Conservation (phyloP, 2,888 invertebrate species). For the Perizoma affinitatum region DNA sequence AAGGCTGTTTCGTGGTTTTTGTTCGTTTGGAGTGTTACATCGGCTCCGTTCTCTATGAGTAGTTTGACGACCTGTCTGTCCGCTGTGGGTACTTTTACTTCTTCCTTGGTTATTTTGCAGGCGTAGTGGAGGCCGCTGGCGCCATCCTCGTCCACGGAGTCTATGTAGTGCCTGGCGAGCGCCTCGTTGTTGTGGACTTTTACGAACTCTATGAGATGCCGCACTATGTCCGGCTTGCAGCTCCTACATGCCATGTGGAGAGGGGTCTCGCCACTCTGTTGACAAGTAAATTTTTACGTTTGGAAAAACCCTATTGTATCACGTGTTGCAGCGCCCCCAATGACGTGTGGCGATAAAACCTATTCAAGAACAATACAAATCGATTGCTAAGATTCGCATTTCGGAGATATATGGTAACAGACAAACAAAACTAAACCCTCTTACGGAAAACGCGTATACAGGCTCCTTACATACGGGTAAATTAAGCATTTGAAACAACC, state of each 20-base stretch:
- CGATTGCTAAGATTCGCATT: too few species aligned
- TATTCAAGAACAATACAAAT: too few species aligned
- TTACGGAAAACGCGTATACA: too few species aligned
- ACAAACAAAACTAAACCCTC: too few species aligned
- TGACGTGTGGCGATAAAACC: too few species aligned
- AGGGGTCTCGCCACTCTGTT: slow-evolving; percentile 96
- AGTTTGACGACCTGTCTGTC: slow-evolving; percentile 95
- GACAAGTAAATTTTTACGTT: neutral
- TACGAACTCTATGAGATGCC: slow-evolving; percentile 93
- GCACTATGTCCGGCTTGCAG: slow-evolving; percentile 93
- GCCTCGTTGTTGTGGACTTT: slow-evolving; percentile 90
- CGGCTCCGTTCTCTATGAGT: slow-evolving; percentile 95
- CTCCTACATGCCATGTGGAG: slow-evolving; percentile 96
- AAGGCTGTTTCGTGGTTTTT: slow-evolving; percentile 96
- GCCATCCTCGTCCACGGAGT: slow-evolving; percentile 94
- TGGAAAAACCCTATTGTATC: too few species aligned
- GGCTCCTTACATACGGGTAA: too few species aligned
- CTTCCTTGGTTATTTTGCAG: slow-evolving; percentile 93
- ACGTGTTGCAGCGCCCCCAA: too few species aligned
- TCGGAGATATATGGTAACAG: too few species aligned
- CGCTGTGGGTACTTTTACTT: slow-evolving; percentile 88
- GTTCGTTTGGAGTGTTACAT: slow-evolving; percentile 93
- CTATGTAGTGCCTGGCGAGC: slow-evolving; percentile 93
- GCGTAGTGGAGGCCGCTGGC: slow-evolving; percentile 98
- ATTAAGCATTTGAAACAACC: slow-evolving; percentile 69